Conservation (phyloP, 1,140 invertebrate species). For the Sminthurinus signatus region DNA sequence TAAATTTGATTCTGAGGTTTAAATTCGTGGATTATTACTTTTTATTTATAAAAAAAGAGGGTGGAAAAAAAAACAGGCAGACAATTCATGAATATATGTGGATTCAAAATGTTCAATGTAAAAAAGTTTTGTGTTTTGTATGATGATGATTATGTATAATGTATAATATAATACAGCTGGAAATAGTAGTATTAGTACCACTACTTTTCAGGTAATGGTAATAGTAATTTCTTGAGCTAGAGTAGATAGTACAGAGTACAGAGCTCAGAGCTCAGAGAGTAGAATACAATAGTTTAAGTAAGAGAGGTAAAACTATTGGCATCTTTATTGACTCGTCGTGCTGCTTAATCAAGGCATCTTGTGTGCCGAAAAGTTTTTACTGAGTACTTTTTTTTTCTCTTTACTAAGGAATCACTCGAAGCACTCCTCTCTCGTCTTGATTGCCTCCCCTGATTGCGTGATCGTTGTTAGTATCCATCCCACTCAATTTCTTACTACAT, state of each 20-base stretch:
- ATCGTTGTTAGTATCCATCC: background rate
- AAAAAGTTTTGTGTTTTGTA: background rate
- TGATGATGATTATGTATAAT: background rate
- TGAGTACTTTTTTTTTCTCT: background rate
- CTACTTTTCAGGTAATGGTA: background rate
- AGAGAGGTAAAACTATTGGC: constrained; percentile 36
- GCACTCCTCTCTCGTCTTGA: constrained; percentile 23
- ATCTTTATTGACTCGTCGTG: constrained; percentile 41
- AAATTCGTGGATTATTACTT: no score
- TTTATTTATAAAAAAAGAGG: no score
- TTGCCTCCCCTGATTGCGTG: constrained; percentile 25
- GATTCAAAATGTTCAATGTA: no score
- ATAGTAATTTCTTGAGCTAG: background rate
- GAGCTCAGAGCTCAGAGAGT: background rate
- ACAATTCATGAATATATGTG: no score
- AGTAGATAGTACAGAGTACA: background rate
- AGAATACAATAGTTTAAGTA: background rate
- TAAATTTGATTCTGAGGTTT: no score
- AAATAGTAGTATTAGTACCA: background rate
- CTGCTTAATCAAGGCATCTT: constrained; percentile 38
- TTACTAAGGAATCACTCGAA: constrained; percentile 14
- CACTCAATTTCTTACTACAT: constrained; percentile 14
- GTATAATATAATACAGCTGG: background rate
- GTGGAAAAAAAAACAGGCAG: no score
- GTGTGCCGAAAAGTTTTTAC: constrained; percentile 30